Conservation (phyloP, 2,888 invertebrate genomes). For the Scaptomyza flava region DNA sequence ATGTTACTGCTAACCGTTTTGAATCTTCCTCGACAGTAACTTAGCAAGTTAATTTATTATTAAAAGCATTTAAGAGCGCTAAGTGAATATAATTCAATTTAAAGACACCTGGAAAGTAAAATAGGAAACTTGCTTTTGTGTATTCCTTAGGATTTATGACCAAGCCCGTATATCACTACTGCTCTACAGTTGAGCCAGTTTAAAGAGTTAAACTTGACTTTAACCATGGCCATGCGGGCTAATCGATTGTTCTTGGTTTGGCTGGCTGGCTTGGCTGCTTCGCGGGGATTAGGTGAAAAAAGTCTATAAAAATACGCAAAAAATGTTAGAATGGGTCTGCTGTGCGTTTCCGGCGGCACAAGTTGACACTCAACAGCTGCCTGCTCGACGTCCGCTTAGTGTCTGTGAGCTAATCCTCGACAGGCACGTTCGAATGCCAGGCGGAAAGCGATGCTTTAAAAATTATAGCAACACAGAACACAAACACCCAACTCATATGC, state of each 20-base stretch:
- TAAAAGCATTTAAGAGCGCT: background rate
- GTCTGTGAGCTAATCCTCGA: constrained; percentile 72
- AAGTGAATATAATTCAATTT: background rate
- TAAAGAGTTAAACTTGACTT: constrained; percentile 46
- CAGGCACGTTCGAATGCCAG: constrained; percentile 66
- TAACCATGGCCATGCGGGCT: constrained; percentile 23
- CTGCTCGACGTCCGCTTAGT: constrained; percentile 34
- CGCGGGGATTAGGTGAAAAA: constrained; percentile 49
- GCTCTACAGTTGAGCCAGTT: constrained; percentile 13
- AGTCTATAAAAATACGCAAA: constrained; percentile 46
- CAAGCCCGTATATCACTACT: constrained; percentile 16
- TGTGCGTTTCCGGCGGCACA: constrained; percentile 62
- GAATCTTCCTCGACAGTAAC: background rate
- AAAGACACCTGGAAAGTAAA: background rate
- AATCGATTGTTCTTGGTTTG: constrained; percentile 58
- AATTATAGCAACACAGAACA: constrained; percentile 39
- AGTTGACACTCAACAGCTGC: constrained; percentile 67
- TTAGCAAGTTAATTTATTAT: background rate
- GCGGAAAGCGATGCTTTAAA: constrained; percentile 64
- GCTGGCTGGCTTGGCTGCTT: constrained; percentile 2
- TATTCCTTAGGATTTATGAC: constrained; percentile 3
- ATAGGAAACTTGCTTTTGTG: background rate
- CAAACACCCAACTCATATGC: constrained; percentile 27
- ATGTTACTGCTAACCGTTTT: background rate
- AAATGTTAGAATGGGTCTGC: constrained; percentile 12